phyloP scores from a whole-genome alignment of 2,888 invertebrate species.

The Cataglyphis rosenhaueri region DNA sequence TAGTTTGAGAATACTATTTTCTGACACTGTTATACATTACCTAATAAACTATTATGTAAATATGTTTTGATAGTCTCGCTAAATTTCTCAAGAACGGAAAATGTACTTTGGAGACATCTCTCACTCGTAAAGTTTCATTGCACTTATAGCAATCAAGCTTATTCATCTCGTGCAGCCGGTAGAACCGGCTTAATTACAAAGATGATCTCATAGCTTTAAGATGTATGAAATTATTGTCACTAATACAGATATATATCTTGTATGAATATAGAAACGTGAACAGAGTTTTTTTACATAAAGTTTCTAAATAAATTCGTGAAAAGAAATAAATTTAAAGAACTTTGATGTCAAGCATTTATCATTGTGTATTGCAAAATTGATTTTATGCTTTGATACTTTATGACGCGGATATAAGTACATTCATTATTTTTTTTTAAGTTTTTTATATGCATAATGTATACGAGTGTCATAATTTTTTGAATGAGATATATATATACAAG shows the following conservation, averaged over 20 bases:
- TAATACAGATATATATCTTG: conserved; percentile 76
- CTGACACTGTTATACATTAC: not conserved
- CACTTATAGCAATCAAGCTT: conserved; percentile 46
- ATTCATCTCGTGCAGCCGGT: conserved; percentile 69
- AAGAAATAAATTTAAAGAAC: not conserved
- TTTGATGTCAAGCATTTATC: not conserved
- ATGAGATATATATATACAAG: not conserved
- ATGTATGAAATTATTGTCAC: conserved; percentile 82
- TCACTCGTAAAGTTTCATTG: conserved; percentile 65
- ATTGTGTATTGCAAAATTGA: not conserved
- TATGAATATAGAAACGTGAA: conserved; percentile 63
- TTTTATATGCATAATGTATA: not conserved
- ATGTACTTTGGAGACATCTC: conserved; percentile 50
- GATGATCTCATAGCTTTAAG: conserved; percentile 84
- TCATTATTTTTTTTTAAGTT: not conserved
- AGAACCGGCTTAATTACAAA: conserved; percentile 84
- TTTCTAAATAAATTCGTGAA: not conserved
- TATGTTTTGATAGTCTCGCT: not conserved
- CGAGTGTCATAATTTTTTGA: not conserved
- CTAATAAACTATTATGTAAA: conserved; percentile 30
- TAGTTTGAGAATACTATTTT: not conserved
- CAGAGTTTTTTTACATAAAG: conserved; percentile 67
- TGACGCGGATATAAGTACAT: not conserved
- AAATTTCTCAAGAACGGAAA: conserved; percentile 35
- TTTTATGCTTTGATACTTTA: not conserved